Evolutionary conservation across 1,140 invertebrate species (phyloP).

Genomic region (Cydia amplana): DNA sequence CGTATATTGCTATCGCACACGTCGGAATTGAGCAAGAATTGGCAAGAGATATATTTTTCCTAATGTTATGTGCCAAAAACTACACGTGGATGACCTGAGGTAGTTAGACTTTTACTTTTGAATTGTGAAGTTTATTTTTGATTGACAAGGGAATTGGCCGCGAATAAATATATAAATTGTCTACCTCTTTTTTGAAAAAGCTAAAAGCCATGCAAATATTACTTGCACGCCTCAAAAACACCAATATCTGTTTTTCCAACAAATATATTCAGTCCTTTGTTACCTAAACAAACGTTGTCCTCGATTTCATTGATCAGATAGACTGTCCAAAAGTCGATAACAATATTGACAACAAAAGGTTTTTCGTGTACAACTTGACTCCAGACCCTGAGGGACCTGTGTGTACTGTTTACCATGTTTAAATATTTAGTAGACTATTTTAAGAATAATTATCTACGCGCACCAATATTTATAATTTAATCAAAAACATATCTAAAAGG

Average conservation of each 20-base stretch:
- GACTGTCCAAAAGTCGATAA: neutral
- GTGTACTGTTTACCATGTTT: neutral
- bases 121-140: conserved; percentile 33
- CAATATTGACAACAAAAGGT: neutral
- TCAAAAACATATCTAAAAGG: too few relatives aligned
- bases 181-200: conserved; percentile 32
- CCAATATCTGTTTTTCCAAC: conserved; percentile 7
- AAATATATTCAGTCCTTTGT: conserved; percentile 22
- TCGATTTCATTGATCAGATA: conserved; percentile 27
- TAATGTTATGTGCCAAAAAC: conserved; percentile 57
- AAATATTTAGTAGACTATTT: too few relatives aligned
- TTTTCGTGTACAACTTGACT: neutral
- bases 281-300: conserved; percentile 14
- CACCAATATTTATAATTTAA: too few relatives aligned
- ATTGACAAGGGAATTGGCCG: neutral
- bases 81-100: conserved; percentile 60
- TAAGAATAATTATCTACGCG: too few relatives aligned
- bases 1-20: conserved; percentile 44
- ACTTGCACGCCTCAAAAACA: neutral
- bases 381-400: neutral
- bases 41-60: conserved; percentile 59
- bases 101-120: conserved; percentile 40
- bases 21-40: conserved; percentile 68
- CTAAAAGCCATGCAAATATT: conserved; percentile 6
- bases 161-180: neutral